Evolutionary conservation across 2,888 invertebrate species (phyloP), one percentile per base, ranked within the genome.

Genomic region (Athalia circularis): DNA sequence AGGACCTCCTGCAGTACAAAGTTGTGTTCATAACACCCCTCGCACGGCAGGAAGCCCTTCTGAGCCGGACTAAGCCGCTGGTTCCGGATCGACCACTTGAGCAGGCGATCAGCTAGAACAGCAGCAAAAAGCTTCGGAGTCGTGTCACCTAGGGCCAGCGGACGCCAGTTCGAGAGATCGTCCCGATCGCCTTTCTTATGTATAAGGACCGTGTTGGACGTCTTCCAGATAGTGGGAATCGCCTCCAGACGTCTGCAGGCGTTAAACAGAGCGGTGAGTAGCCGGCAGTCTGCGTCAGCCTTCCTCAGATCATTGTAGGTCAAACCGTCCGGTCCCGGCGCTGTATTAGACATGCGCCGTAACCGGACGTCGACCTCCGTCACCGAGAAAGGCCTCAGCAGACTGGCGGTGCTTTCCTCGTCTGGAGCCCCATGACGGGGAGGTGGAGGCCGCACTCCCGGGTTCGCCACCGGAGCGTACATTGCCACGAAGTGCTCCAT

Each of bases 1-100:
- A 84, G 79, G n/a, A 82, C 78, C 47, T 80, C 81, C 79, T 86
- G 84, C 9, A 86, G 79, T 3, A 83, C 74, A 80, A 83, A 87
- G 81, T 87, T 87, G 77, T 87, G 87, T 77, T 87, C 87, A 6
- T 80, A 79, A 74, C 85, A 85, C 0, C 86, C 87, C 72, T 87
- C 86, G 48, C 78, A 81, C 4, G 83, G 83, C 76, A 84, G 81
- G 80, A 90, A 89, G 6, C 88, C 87, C 79, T 88, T 89, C 79
- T 89, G 88, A 0, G 65, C 65, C 0, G 75, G 54, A 6, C 79
- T 78, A 6, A 87, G 77, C 3, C 80, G 64, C 0, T 80, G 6
- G 61, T 82, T 75, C 0, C 8, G 5, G 3, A 29, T 48, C 3
- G 81, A 80, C 86, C 86, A 86, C 5, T 48, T 13, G 0, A 81